phyloP scores from a whole-genome alignment of 1,140 invertebrate species.

The Trissolcus basalis region DNA sequence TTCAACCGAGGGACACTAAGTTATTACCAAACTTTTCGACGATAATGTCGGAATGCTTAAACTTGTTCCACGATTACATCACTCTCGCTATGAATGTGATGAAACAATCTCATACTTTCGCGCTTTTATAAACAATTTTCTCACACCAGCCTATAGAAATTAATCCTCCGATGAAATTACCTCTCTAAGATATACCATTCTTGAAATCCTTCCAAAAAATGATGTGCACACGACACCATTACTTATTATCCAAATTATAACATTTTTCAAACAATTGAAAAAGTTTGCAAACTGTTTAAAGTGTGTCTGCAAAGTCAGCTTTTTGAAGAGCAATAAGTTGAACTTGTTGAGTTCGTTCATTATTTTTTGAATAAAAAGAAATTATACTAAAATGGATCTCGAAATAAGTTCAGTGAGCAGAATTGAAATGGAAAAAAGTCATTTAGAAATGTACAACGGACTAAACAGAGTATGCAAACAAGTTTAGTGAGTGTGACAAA shows the following conservation, averaged over 20 bases:
- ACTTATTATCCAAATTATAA: too few species aligned
- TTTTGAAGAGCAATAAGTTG: too few species aligned
- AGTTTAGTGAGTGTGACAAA: constrained; percentile 60
- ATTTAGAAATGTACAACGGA: constrained; percentile 48
- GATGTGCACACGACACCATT: too few species aligned
- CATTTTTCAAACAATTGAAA: too few species aligned
- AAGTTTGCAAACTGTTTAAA: not conserved
- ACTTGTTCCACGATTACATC: constrained; percentile 18
- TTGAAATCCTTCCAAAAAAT: too few species aligned
- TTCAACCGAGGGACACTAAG: constrained; percentile 30
- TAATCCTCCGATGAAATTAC: not conserved
- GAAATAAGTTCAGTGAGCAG: constrained; percentile 9
- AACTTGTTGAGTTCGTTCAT: too few species aligned
- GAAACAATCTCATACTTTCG: constrained; percentile 17
- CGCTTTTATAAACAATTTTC: not conserved
- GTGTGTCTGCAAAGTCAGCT: too few species aligned
- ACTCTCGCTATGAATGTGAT: constrained; percentile 25
- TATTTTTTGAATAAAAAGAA: too few species aligned
- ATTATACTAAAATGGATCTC: constrained; percentile 1
- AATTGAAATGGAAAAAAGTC: constrained; percentile 35
- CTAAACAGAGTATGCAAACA: constrained; percentile 60
- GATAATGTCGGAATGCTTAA: constrained; percentile 36
- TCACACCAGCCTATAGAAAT: not conserved
- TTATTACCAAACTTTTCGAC: constrained; percentile 43
- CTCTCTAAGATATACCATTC: too few species aligned